phyloP scores from a whole-genome alignment of 2,113 vertebrate genomes.

The Cheirogaleus medius region DNA sequence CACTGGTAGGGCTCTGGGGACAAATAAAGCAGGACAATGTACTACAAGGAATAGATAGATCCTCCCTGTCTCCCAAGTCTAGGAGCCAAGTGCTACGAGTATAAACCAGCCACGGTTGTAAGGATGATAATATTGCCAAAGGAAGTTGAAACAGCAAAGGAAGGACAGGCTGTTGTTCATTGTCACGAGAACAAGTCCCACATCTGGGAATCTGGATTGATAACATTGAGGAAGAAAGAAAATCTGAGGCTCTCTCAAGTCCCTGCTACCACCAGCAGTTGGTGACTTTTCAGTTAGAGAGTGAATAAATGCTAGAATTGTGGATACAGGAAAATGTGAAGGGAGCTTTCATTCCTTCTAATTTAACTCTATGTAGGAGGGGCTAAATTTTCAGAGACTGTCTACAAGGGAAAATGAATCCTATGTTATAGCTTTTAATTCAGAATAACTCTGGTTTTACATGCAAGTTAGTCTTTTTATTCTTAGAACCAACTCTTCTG shows the following conservation, averaged over 20 bases:
- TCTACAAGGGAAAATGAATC: background rate
- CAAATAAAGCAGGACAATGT: background rate
- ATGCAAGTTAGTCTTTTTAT: background rate
- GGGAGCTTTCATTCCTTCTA: background rate
- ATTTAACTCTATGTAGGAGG: background rate
- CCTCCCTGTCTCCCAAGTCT: background rate
- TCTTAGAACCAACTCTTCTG: background rate
- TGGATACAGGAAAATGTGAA: background rate
- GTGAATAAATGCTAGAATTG: background rate
- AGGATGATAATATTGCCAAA: background rate
- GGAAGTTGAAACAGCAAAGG: background rate
- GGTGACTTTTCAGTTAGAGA: background rate
- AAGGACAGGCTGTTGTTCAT: background rate
- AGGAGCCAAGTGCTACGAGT: background rate
- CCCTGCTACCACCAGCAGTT: background rate
- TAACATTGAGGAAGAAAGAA: background rate
- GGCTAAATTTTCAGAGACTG: background rate
- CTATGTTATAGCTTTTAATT: background rate
- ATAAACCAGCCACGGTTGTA: background rate
- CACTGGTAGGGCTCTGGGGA: background rate
- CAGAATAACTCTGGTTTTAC: background rate
- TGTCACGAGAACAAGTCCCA: background rate
- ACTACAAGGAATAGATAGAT: background rate
- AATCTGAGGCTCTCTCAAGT: background rate
- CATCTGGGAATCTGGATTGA: background rate